Conservation (phyloP, 2,888 invertebrate genomes). For the Pristionchus japonicus region DNA sequence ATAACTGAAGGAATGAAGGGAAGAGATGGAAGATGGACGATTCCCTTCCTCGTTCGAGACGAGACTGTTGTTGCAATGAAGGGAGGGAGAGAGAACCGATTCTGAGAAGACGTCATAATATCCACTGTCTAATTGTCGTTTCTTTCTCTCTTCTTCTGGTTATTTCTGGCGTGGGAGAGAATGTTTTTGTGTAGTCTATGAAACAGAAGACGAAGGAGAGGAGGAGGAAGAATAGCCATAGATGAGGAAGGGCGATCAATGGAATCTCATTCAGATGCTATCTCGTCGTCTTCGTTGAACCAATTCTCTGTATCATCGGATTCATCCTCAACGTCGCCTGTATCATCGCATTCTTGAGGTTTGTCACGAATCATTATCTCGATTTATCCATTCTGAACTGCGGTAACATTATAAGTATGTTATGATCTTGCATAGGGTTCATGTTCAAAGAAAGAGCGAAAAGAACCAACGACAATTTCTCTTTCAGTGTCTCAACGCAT, state of each 20-base stretch:
- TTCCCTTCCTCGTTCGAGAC: not conserved
- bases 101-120: not conserved
- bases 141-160: not conserved
- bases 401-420: too few species aligned
- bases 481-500: slow-evolving; percentile 50
- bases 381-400: not conserved
- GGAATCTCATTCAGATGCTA: slow-evolving; percentile 58
- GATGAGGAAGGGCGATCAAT: not conserved
- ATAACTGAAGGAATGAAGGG: not conserved
- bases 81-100: not conserved
- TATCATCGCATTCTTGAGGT: slow-evolving; percentile 57
- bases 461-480: too few species aligned
- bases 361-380: not conserved
- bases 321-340: slow-evolving; percentile 63
- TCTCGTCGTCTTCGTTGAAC: slow-evolving; percentile 65
- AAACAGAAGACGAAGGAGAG: not conserved
- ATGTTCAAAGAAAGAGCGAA: too few species aligned
- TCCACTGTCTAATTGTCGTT: slow-evolving; percentile 5
- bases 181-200: not conserved
- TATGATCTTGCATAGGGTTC: too few species aligned
- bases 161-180: slow-evolving; percentile 5
- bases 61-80: slow-evolving; percentile 9
- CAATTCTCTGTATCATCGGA: slow-evolving; percentile 62
- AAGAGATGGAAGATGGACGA: not conserved
- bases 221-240: not conserved